These are phyloP conservation scores for Nothocercus julius DNA, from an alignment of 2,113 vertebrate species.

Conservation along the genomic window DNA sequence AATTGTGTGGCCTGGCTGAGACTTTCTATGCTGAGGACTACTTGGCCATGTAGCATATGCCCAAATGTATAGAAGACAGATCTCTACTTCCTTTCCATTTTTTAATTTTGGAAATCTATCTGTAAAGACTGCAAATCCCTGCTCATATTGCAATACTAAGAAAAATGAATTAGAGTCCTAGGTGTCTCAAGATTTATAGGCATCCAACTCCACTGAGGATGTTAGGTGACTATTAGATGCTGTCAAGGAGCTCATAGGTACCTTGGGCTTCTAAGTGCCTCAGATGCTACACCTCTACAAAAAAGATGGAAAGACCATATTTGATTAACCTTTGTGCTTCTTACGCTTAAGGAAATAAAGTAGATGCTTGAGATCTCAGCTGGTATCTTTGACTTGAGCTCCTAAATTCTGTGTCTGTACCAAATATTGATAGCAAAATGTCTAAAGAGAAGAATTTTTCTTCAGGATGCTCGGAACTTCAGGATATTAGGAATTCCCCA, in stretches of 20 bases:
- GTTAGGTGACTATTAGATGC: background rate
- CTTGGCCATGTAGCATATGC: background rate
- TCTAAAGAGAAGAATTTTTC: conserved; percentile 20
- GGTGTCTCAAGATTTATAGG: rapidly evolving
- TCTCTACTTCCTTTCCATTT: background rate
- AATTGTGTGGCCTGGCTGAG: background rate
- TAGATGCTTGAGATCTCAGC: background rate
- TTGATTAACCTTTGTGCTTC: background rate
- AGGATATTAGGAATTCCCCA: conserved; percentile 33
- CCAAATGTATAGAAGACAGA: background rate
- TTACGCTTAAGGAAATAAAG: background rate
- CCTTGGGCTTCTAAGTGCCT: background rate
- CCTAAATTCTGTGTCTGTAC: background rate
- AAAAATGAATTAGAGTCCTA: background rate
- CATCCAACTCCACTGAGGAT: background rate
- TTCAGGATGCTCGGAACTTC: conserved; percentile 5
- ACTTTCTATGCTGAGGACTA: background rate
- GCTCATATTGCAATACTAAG: background rate
- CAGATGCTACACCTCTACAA: background rate
- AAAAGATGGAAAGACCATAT: rapidly evolving
- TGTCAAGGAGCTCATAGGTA: background rate
- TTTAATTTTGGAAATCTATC: background rate
- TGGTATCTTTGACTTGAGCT: background rate
- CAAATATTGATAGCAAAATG: background rate
- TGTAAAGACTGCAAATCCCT: background rate